These are phyloP conservation scores for Platycnemis pennipes DNA, from an alignment of 2,888 invertebrate genomes.

Conservation along the genomic window DNA sequence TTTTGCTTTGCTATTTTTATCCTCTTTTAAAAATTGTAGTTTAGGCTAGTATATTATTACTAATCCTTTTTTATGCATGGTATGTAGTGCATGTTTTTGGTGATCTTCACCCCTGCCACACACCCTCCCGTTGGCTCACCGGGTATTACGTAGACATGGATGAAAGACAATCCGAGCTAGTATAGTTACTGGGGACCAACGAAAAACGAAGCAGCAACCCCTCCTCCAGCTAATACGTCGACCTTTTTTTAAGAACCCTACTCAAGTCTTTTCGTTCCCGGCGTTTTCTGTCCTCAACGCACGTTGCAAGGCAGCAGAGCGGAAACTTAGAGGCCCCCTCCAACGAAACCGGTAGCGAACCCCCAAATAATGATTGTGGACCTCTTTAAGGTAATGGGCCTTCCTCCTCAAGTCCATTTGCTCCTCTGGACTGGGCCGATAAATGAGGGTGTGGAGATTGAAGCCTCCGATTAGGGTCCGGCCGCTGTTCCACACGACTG, in stretches of 20 bases:
- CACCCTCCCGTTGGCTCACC: too few relatives aligned
- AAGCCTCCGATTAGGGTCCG: neutral
- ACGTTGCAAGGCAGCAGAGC: neutral
- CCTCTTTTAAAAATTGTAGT: too few relatives aligned
- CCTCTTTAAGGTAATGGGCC: neutral
- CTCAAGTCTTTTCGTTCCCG: neutral
- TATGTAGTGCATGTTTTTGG: too few relatives aligned
- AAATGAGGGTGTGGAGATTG: neutral
- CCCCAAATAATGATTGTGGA: neutral
- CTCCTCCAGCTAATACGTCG: neutral
- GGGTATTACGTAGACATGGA: too few relatives aligned
- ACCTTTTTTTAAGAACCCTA: neutral
- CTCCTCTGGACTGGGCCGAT: neutral
- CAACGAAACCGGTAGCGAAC: neutral
- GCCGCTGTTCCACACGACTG: neutral
- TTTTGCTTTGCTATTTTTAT: too few relatives aligned
- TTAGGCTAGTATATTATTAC: too few relatives aligned
- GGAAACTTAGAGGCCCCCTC: neutral
- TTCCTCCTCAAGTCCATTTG: neutral
- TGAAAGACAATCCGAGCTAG: too few relatives aligned
- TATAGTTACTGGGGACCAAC: too few relatives aligned
- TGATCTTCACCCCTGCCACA: too few relatives aligned
- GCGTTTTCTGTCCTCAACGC: neutral
- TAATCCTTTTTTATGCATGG: too few relatives aligned
- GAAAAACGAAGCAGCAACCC: neutral